Evolutionary conservation across 2,888 invertebrate genomes (phyloP).

Genomic region (Ochropleura leucogaster): DNA sequence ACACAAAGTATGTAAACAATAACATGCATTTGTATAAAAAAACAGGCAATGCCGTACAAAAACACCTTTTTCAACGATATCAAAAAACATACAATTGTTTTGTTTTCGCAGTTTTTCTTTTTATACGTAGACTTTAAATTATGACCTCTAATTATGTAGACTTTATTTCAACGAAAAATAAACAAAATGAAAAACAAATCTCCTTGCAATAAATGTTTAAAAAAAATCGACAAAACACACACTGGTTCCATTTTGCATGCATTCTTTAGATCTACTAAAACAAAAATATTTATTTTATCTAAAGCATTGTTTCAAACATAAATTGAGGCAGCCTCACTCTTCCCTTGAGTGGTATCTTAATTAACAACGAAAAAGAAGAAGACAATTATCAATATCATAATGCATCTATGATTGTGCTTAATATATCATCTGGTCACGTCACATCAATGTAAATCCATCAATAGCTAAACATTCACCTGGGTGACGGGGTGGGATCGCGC

Average conservation of each 20-base stretch:
- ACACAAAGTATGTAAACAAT: slow-evolving; percentile 14
- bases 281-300: too few species aligned
- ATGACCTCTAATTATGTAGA: background rate
- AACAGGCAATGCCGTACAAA: slow-evolving; percentile 3
- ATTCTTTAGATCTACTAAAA: too few species aligned
- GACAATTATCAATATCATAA: too few species aligned
- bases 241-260: background rate
- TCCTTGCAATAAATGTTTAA: background rate
- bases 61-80: background rate
- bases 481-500: slow-evolving; percentile 47
- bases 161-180: background rate
- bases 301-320: too few species aligned
- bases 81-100: background rate
- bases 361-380: too few species aligned
- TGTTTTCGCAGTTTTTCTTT: background rate
- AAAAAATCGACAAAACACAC: too few species aligned
- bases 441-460: slow-evolving; percentile 29
- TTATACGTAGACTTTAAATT: too few species aligned
- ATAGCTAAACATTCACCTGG: slow-evolving; percentile 44
- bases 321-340: too few species aligned
- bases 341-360: too few species aligned
- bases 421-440: slow-evolving; percentile 20
- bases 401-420: background rate
- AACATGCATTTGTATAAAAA: slow-evolving; percentile 15
- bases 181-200: background rate